Evolutionary conservation across 1,140 invertebrate genomes (phyloP).

Genomic region (Ostrea edulis): DNA sequence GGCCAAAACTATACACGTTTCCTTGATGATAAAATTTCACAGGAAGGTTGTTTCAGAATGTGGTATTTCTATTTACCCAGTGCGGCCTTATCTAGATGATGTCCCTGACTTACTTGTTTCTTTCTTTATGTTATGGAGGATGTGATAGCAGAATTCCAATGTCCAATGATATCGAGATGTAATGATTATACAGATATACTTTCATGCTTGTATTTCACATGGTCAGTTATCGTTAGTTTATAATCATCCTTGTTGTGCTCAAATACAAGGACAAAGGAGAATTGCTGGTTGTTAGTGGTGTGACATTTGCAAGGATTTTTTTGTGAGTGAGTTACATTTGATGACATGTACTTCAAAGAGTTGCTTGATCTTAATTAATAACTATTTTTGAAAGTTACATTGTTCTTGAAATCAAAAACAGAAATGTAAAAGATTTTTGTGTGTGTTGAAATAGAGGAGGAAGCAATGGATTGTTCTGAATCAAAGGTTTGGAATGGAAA

Average conservation of each 20-base stretch:
- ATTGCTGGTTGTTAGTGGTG: background rate
- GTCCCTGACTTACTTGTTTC: background rate
- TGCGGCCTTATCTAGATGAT: background rate
- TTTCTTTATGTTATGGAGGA: constrained; percentile 13
- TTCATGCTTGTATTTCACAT: background rate
- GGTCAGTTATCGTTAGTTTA: background rate
- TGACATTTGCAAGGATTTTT: too few species aligned
- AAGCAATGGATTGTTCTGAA: background rate
- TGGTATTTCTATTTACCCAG: background rate
- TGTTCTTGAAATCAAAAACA: background rate
- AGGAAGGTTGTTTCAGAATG: background rate
- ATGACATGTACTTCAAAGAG: background rate
- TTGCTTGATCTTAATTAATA: background rate
- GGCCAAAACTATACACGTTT: background rate
- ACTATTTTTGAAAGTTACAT: background rate
- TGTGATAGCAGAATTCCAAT: background rate
- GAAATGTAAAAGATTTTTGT: background rate
- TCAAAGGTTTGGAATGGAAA: background rate
- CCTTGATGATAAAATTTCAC: background rate
- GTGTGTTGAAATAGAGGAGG: too few species aligned
- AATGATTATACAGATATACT: background rate
- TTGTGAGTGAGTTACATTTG: background rate
- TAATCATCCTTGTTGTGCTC: background rate
- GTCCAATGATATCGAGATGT: background rate
- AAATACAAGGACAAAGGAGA: constrained; percentile 18